Evolutionary conservation across 2,888 invertebrate genomes (phyloP), one percentile per base, ranked within the genome.

Genomic region (Oscheius sp.): DNA sequence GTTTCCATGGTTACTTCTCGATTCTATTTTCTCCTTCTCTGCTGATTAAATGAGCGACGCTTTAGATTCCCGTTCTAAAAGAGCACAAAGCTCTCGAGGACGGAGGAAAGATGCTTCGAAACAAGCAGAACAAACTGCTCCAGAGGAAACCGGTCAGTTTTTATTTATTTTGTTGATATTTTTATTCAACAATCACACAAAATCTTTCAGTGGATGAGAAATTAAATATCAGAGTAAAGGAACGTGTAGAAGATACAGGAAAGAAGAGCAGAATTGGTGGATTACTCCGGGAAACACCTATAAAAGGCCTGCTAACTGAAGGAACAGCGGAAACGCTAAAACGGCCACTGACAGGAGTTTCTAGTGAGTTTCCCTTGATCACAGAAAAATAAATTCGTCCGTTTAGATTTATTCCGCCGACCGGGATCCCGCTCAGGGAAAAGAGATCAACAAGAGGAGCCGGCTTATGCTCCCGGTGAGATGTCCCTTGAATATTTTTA

Each of bases 331-430:
- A 86, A 27, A 78, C 81, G 3, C 41, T 85, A 18, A 86, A 85
- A 55, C 74, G 86, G 2, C 86, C 86, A 3, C 46, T 86, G 35
- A 81, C 85, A 46, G 84, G 86, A 78, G 66, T 64, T 18, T 52
- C 49, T 18, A 59, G 70, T 66, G 18, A 49, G 49, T 66, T 6
- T 12, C 46, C 43, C 43, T 21, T 18, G 9, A 23, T 18, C 5
- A 23, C 41, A 29, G 13, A n/a, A 58, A 58, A 61, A 58, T 58
- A 58, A 27, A 25, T n/a, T 41, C 35, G 13, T 3, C 16, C 58
- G 7, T 73, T 49, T 59, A 77, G 78, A 76, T 43, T 55, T 83
- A 13, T 82, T 83, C 56, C 78, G 83, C 3, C 70, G 81, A 29
- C 80, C 83, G 16, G 82, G 77, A 9, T 74, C 81, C 21, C 69